Conservation (phyloP, 1,140 invertebrate species). For the Trichoplusia ni region DNA sequence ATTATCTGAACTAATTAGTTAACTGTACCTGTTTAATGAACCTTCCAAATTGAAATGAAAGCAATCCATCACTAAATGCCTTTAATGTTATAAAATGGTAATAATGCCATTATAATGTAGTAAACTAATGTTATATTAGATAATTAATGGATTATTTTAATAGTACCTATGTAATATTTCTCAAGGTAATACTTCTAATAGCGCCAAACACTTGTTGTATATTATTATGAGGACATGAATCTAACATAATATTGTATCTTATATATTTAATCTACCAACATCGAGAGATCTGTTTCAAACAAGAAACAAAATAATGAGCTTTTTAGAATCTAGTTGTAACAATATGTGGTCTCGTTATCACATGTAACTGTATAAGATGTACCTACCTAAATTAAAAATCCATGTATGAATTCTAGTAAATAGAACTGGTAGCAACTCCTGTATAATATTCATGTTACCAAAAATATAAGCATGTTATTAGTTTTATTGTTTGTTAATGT, state of each 20-base stretch:
- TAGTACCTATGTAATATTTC: background rate
- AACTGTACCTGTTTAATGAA: background rate
- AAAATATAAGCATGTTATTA: constrained; percentile 71
- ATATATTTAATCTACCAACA: background rate
- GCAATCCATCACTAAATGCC: constrained; percentile 25
- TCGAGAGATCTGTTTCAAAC: constrained; percentile 26
- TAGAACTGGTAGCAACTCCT: constrained; percentile 46
- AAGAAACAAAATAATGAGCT: constrained; percentile 36
- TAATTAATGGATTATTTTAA: constrained; percentile 2
- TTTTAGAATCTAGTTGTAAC: constrained; percentile 29
- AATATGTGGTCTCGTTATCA: constrained; percentile 18
- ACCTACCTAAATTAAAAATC: constrained; percentile 36
- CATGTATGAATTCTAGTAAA: constrained; percentile 30
- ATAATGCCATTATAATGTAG: constrained; percentile 11
- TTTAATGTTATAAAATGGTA: constrained; percentile 19
- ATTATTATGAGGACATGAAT: constrained; percentile 6
- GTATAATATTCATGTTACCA: constrained; percentile 74
- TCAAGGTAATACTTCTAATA: background rate
- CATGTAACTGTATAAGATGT: constrained; percentile 24
- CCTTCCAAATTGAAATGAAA: constrained; percentile 6
- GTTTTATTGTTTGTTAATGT: constrained; percentile 73
- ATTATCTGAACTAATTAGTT: background rate
- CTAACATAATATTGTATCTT: constrained; percentile 4
- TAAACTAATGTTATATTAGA: constrained; percentile 22
- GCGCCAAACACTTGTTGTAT: constrained; percentile 1